These are phyloP conservation scores for Pseudomyrmex dendroicus DNA, from an alignment of 1,140 invertebrate genomes.

Conservation along the genomic window DNA sequence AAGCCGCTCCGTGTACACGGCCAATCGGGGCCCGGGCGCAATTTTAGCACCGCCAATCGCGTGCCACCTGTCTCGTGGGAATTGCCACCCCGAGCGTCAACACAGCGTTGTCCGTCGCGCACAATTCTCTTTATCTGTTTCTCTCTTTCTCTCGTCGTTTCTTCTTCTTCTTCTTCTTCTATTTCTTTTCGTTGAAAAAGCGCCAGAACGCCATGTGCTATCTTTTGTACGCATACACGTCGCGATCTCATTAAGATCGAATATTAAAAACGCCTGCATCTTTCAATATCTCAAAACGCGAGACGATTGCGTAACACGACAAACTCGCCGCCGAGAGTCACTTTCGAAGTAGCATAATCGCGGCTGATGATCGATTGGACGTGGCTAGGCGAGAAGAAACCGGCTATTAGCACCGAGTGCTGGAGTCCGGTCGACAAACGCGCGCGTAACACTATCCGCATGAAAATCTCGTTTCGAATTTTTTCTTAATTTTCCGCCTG, in stretches of 20 bases:
- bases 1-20: conserved; percentile 60
- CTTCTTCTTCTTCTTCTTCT: background rate
- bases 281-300: conserved; percentile 21
- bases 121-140: conserved; percentile 22
- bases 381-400: conserved; percentile 21
- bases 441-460: background rate
- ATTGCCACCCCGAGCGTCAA: conserved; percentile 72
- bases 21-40: conserved; percentile 64
- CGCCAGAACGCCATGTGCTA: conserved; percentile 39
- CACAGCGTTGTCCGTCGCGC: conserved; percentile 45
- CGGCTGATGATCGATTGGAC: conserved; percentile 28
- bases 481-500: background rate
- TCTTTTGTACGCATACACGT: background rate
- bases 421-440: background rate
- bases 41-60: conserved; percentile 74
- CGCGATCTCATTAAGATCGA: background rate
- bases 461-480: background rate
- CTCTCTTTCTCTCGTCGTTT: conserved; percentile 1
- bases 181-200: conserved; percentile 50
- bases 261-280: conserved; percentile 29
- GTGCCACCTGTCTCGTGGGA: conserved; percentile 64
- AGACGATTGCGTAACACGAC: conserved; percentile 22
- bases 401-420: conserved; percentile 1
- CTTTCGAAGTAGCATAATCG: conserved; percentile 15
- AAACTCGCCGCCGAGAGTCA: background rate